Evolutionary conservation across 2,113 vertebrate genomes (phyloP), one percentile per base, ranked within the genome.

Genomic region (Brachyistius frenatus): DNA sequence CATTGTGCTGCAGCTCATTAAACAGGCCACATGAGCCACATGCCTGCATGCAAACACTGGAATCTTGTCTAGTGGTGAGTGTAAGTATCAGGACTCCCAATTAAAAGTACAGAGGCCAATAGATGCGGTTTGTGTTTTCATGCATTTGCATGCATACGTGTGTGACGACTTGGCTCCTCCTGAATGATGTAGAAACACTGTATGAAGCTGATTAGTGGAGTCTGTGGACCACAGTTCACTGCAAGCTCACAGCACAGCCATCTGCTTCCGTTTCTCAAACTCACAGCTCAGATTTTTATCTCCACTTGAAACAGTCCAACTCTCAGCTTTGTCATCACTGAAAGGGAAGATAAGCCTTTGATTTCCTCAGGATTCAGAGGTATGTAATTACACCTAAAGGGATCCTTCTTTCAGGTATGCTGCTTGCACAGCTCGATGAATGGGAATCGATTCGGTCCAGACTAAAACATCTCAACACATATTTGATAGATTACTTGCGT

Each of bases 161-260:
- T 57, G 23, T 72, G 66, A 85, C 76, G 84, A 60, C 83, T 84
- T n/a, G 23, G 61, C 58, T 80, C 55, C 76, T 79, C 57, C 50
- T 47, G 46, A 35, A 36, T 52, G 47, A 76, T 70, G 44, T 47
- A 37, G 79, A 75, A 10, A 44, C 41, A 1, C 11, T 37, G 8
- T 44, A 66, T 67, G 7, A 44, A 44, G 41, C 7, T 62, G 80
- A 78, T 71, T 56, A 49, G 58, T n/a, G 56, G 74, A 52, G 66
- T 77, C 64, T 81, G 73, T 58, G 32, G 49, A 65, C 44, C 63
- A 65, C 80, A 76, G 56, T 72, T 63, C 79, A 64, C 69, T 69
- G 46, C 23, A 23, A 57, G 71, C 66, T 58, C 46, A 47, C 49
- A 32, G 37, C 50, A 23, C 23, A 23, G 23, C 23, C 23, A 80